A percentile compares a stretch with the other conserved stretches of the same genome.
These are phyloP conservation scores for Erethizon dorsatum DNA, from an alignment of 2,797 vertebrate species.

Conservation along the genomic window DNA sequence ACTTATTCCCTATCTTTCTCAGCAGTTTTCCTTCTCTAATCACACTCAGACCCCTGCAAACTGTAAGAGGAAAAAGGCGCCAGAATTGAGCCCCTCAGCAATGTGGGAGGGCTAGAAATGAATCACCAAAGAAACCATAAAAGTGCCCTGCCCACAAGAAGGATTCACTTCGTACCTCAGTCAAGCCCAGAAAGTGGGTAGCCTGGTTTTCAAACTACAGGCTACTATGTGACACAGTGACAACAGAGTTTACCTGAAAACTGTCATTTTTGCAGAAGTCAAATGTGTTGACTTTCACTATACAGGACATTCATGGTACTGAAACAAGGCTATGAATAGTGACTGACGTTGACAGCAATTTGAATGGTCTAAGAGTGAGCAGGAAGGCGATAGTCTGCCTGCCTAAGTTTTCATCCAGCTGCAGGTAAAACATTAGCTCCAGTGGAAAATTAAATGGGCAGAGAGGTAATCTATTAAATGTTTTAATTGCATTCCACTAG, in stretches of 20 bases:
- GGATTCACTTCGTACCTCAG: neutral
- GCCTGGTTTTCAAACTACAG: neutral
- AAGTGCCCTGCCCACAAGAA: fast-evolving
- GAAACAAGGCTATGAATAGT: neutral
- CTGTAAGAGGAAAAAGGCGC: neutral
- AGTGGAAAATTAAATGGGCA: neutral
- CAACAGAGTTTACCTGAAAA: neutral
- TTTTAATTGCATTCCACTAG: neutral
- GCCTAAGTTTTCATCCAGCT: neutral
- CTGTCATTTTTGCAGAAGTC: neutral
- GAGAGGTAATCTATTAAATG: neutral
- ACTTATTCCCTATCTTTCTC: neutral
- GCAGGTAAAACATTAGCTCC: neutral
- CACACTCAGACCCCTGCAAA: neutral
- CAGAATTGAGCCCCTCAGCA: neutral
- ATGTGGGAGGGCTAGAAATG: fast-evolving
- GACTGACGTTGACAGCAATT: neutral
- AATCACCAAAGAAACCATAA: neutral
- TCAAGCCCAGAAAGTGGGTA: neutral
- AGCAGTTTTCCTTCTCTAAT: neutral
- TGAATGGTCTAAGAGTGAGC: neutral
- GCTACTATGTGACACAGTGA: neutral
- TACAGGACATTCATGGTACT: neutral
- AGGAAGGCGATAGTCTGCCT: neutral
- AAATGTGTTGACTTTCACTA: neutral